Percentiles rank a stretch among this genome's conserved stretches.
Evolutionary conservation across 2,888 invertebrate genomes (phyloP).

Genomic region (Cerceris rybyensis): DNA sequence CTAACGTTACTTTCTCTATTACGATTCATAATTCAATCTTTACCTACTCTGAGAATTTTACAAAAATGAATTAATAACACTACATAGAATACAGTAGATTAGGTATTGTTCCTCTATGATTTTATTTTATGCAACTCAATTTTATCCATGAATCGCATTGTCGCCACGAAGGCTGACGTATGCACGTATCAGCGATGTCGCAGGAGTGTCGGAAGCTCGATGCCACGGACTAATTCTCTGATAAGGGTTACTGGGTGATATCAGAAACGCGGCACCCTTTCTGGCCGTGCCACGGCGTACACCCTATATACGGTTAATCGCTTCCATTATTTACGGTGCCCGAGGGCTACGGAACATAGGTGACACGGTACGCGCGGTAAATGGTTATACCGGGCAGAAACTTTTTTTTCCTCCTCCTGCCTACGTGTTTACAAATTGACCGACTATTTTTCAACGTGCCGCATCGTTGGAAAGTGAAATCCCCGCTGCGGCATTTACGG

Average conservation of each 20-base stretch:
- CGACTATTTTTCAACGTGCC: neutral
- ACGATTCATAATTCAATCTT: neutral
- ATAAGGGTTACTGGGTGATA: constrained; percentile 42
- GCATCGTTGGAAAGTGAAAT: neutral
- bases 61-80: too few relatives aligned
- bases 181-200: constrained; percentile 3
- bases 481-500: neutral
- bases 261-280: constrained; percentile 46
- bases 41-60: too few relatives aligned
- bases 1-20: neutral
- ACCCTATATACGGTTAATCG: constrained; percentile 54
- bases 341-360: constrained; percentile 35
- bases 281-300: constrained; percentile 45
- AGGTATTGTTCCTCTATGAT: neutral
- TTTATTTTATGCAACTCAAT: neutral
- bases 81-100: too few relatives aligned
- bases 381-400: neutral
- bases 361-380: constrained; percentile 19
- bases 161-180: constrained; percentile 8
- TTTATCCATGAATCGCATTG: neutral
- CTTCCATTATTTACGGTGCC: constrained; percentile 57
- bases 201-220: constrained; percentile 20
- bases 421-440: constrained; percentile 1
- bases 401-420: constrained; percentile 2
- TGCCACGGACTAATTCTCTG: constrained; percentile 51